phyloP scores from a whole-genome alignment of 2,797 vertebrate species.

The Hypotaenidia philippensis region DNA sequence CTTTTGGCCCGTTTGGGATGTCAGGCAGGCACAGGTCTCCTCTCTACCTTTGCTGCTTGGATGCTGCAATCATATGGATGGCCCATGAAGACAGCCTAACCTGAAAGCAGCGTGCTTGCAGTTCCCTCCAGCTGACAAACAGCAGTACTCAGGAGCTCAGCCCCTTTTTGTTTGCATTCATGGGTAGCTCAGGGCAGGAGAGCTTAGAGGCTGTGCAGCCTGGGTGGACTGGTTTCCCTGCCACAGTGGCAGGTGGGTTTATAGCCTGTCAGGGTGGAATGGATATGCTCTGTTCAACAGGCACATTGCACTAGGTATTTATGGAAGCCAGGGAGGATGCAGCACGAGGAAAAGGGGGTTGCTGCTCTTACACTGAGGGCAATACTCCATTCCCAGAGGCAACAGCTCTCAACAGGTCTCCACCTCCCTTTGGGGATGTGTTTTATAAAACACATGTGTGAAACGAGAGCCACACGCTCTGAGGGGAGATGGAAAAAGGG shows the following conservation, averaged over 20 bases:
- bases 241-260: not conserved
- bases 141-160: not conserved
- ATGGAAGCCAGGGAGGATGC: not conserved
- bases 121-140: not conserved
- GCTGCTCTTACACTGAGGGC: not conserved
- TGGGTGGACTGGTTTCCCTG: not conserved
- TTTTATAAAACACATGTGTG: not conserved
- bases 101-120: not conserved
- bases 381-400: not conserved
- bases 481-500: not conserved
- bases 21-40: not conserved
- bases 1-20: not conserved
- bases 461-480: not conserved
- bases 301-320: not conserved
- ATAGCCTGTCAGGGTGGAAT: not conserved
- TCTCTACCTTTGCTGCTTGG: not conserved
- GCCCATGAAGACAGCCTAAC: not conserved
- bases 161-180: not conserved
- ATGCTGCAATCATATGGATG: not conserved
- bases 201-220: rapidly evolving
- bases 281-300: not conserved
- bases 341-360: not conserved
- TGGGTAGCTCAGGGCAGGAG: not conserved
- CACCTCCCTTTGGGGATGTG: not conserved
- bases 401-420: not conserved